Percentiles rank a stretch among this genome's conserved stretches.
These are phyloP conservation scores for Agriopis leucophaearia DNA, from an alignment of 2,888 invertebrate species.

Conservation along the genomic window DNA sequence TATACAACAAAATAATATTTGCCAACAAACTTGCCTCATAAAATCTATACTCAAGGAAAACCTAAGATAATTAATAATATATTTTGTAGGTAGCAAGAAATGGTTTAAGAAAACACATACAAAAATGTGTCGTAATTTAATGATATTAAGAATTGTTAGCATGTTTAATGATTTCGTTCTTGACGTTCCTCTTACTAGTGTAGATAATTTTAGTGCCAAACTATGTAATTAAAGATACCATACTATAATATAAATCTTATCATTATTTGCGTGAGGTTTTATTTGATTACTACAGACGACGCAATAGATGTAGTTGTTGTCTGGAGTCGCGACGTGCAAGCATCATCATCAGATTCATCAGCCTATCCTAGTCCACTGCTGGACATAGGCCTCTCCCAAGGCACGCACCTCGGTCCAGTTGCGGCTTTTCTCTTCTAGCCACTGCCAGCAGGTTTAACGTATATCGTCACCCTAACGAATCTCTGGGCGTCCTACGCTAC, in stretches of 20 bases:
- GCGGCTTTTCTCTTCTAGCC: too few relatives aligned
- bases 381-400: too few relatives aligned
- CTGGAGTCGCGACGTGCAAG: too few relatives aligned
- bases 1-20: neutral
- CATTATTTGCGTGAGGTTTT: conserved; percentile 12
- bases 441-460: too few relatives aligned
- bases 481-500: too few relatives aligned
- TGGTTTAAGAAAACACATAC: neutral
- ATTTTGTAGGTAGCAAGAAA: neutral
- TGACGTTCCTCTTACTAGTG: conserved; percentile 12
- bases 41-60: neutral
- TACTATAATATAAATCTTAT: conserved; percentile 16
- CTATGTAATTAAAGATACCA: neutral
- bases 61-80: neutral
- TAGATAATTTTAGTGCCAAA: conserved; percentile 11
- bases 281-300: conserved; percentile 3
- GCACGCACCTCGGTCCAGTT: too few relatives aligned
- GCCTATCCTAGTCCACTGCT: too few relatives aligned
- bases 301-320: neutral
- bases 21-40: neutral
- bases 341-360: too few relatives aligned
- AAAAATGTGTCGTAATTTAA: neutral
- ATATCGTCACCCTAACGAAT: too few relatives aligned
- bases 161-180: conserved; percentile 4
- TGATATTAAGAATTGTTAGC: neutral